Evolutionary conservation across 2,888 invertebrate species (phyloP), one percentile per base, ranked within the genome.

Genomic region (Papilio gigon): DNA sequence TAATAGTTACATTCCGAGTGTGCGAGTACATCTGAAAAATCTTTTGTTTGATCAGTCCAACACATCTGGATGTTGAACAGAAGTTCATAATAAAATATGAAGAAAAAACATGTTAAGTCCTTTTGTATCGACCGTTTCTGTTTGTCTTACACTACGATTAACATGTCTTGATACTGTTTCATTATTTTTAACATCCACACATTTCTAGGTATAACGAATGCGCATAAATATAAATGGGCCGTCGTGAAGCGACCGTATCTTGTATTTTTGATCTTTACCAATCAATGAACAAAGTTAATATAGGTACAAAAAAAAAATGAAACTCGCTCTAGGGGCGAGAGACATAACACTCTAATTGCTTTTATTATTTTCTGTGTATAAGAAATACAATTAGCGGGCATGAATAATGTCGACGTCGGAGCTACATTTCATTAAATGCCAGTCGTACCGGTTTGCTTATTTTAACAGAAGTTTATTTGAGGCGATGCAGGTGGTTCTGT

Each of bases 11-110:
- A 85, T 79, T 85, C 86, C 83, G 84, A 85, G 81, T 82, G 78
- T 79, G 82, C 82, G 83, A 85, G 86, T 87, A 86, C 81, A 84
- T 85, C 84, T 87, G 86, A 90, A 89, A 87, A 87, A 87, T 88
- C 88, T 89, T 90, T 90, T 90, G 92, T 92, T 91, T 91, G 90
- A 91, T 90, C 90, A 86, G 81, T 85, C 81, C 86, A 80, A 84
- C 88, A 90, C 91, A 90, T 91, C 91, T 91, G 91, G 92, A 90
- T 87, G 86, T 84, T 88, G 87, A 88, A 87, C 90, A 92, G 90
- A 89, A 91, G 90, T 91, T 92, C 90, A 92, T 92, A 90, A 90
- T 90, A 90, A 90, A 90, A 89, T 89, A 90, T 89, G 85, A 88
- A 85, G 88, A 91, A 91, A 89, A 92, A 90, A 90, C 90, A 87